Evolutionary conservation across 2,888 invertebrate genomes (phyloP), one percentile per base, ranked within the genome.

Genomic region (Aporophyla lueneburgensis): DNA sequence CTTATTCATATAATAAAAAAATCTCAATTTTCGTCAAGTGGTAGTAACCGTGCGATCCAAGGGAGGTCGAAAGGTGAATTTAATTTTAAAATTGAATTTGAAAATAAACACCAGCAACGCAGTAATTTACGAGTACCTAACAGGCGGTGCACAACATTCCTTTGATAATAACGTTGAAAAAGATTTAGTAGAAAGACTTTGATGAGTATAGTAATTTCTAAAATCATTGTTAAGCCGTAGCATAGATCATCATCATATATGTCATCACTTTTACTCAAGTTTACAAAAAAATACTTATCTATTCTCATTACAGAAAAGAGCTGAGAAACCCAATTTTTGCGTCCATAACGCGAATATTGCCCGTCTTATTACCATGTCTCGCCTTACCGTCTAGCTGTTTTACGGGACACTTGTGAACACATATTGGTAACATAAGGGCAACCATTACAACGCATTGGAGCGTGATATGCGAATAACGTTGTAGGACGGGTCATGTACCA

Each of bases 401-500:
- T 74, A 81, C 74, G 77, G 65, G 63, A 74, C 58, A 76, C 80
- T 84, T 83, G 83, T 85, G 83, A 81, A 80, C 86, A 81, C 76
- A 77, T 80, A 83, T 86, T 83, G 87, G 74, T 68, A 59, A 40
- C 81, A 81, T 73, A 76, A 75, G 73, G 81, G 73, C 56, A 71
- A 74, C 74, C 68, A 81, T 82, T 75, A 86, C 78, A 53, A 74
- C 63, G 70, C 75, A 72, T 78, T 76, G 58, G 62, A 74, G 78
- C 83, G 33, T 65, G 83, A 85, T 78, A 86, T 84, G 81, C 77
- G 81, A 74, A 78, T 83, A 87, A 86, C 76, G 66, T 61, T 65
- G 24, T 79, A 74, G 69, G 76, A 71, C 75, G 86, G 88, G 83
- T 77, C 78, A 73, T 85, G 84, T 85, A 78, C 81, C 74, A 67